Conservation (phyloP, 2,797 vertebrate genomes). For the Cirrhinus mrigala region DNA sequence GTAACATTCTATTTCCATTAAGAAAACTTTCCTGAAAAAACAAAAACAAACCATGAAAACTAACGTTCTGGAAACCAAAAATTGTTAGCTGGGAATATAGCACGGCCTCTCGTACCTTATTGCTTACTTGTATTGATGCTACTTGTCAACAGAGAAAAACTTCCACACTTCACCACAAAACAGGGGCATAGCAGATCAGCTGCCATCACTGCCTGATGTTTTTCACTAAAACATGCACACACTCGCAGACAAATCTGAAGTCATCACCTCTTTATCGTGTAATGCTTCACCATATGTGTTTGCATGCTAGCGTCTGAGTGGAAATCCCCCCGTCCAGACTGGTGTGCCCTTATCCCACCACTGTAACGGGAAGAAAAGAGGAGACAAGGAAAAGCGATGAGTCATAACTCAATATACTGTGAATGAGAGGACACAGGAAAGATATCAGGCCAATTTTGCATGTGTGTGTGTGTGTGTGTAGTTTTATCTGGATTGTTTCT, state of each 20-base stretch:
- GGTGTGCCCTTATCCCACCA: constrained; percentile 65
- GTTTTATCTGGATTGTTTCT: neutral
- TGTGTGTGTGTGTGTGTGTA: neutral
- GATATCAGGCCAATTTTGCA: constrained; percentile 7
- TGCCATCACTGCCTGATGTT: neutral
- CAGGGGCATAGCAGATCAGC: constrained; percentile 23
- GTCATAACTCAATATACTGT: constrained; percentile 46
- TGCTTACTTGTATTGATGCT: neutral
- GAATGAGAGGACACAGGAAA: constrained; percentile 56
- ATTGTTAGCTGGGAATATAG: neutral
- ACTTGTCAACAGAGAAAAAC: neutral
- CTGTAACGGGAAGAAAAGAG: constrained; percentile 65
- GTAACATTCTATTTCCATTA: too few species aligned
- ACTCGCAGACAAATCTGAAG: constrained; percentile 19
- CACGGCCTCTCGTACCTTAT: neutral
- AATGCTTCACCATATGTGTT: constrained; percentile 60
- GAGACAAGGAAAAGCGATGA: constrained; percentile 43
- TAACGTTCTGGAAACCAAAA: too few species aligned
- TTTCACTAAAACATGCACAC: constrained; percentile 23
- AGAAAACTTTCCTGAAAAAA: too few species aligned
- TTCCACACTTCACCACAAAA: neutral
- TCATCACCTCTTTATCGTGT: neutral
- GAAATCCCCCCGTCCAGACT: constrained; percentile 77
- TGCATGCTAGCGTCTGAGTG: constrained; percentile 54
- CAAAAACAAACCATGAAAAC: too few species aligned